Evolutionary conservation across 2,113 vertebrate genomes (phyloP).

Genomic region (Hippolais icterina): DNA sequence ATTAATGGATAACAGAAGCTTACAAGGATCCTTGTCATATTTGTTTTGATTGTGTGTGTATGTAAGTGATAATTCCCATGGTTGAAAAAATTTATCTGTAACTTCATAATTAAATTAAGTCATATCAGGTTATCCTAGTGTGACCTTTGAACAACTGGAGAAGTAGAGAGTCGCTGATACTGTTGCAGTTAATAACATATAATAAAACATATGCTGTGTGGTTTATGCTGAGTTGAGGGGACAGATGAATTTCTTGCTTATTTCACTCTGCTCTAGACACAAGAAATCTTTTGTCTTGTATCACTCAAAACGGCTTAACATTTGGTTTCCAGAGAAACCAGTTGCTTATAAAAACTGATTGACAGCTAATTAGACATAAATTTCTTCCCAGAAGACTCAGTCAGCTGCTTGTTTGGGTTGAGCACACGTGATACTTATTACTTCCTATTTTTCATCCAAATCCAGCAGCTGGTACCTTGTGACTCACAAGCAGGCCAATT

Average conservation of each 20-base stretch:
- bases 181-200: not conserved
- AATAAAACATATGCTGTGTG: not conserved
- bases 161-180: not conserved
- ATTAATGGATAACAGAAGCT: not conserved
- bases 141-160: not conserved
- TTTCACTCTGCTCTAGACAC: not conserved
- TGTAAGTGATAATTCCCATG: not conserved
- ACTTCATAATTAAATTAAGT: not conserved
- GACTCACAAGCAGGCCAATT: not conserved
- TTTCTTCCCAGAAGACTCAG: not conserved
- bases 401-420: slow-evolving; percentile 12
- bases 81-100: not conserved
- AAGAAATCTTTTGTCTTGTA: not conserved
- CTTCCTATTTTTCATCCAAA: not conserved
- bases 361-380: not conserved
- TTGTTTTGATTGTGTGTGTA: not conserved
- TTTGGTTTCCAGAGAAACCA: not conserved
- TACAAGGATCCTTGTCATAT: not conserved
- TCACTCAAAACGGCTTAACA: not conserved
- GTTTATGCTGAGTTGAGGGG: not conserved
- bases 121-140: not conserved
- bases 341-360: not conserved
- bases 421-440: not conserved
- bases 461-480: slow-evolving; percentile 20
- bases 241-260: not conserved